phyloP scores from a whole-genome alignment of 2,797 vertebrate genomes.

The Hirundo rustica region DNA sequence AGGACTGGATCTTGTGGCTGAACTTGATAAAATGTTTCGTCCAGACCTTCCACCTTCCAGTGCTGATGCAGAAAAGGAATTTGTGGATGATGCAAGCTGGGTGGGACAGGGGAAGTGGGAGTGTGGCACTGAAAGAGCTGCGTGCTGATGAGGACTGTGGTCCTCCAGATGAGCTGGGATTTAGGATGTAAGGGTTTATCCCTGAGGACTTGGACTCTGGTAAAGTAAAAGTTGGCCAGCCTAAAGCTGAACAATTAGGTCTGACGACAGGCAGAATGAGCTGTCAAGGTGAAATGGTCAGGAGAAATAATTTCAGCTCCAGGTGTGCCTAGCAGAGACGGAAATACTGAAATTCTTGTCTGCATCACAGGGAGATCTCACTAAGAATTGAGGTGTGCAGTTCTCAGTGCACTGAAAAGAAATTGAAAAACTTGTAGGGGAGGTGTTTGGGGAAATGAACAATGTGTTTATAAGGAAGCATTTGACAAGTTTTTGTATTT shows the following conservation, averaged over 20 bases:
- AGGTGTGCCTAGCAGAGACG: neutral
- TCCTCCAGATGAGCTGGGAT: neutral
- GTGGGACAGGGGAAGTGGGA: neutral
- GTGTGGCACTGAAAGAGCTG: neutral
- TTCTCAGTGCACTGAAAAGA: neutral
- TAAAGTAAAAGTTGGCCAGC: neutral
- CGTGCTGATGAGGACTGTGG: neutral
- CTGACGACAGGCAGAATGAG: neutral
- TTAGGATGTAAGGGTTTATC: neutral
- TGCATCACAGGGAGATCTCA: neutral
- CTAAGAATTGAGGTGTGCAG: neutral
- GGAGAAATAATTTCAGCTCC: neutral
- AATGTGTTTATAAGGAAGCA: neutral
- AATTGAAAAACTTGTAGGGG: neutral
- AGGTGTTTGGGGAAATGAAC: neutral
- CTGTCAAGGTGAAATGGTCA: neutral
- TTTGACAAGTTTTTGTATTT: neutral
- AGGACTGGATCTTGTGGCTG: neutral
- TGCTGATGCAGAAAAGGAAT: neutral
- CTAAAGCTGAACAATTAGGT: neutral
- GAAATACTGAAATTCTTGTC: neutral
- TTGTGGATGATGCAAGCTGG: neutral
- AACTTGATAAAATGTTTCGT: neutral
- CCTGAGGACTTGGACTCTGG: neutral
- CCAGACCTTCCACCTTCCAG: neutral